Evolutionary conservation across 1,140 invertebrate genomes (phyloP), one percentile per base, ranked within the genome.

Genomic region (Pomacea maculata): DNA sequence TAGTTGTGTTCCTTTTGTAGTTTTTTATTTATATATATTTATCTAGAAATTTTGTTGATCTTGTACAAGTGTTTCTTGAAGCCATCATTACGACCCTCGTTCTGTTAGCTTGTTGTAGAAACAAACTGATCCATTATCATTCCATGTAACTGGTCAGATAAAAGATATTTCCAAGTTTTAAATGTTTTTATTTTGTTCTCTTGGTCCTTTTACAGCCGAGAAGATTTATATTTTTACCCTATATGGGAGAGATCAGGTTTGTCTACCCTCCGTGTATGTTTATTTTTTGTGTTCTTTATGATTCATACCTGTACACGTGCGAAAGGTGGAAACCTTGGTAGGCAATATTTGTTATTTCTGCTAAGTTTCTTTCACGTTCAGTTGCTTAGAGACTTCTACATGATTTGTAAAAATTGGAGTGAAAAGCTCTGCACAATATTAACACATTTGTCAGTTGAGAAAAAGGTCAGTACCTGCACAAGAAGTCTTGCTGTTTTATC

Each of bases 251-350:
- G 77, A 57, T 65, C 75, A 54, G 57, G 21, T 54, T 71, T 34
- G 65, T 67, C 75, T 78, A 71, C 77, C 77, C 77, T 78, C 77
- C 77, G 77, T 78, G 77, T 77, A 70, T 78, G 64, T 78, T 71
- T 57, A 11, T 14, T 45, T 78, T 78, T 78, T 71, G 54, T 70
- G 45, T n/a, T 63, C n/a, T 5, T 29, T 61, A 21, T 65, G 64
- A n/a, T 67, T 77, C 65, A 29, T 70, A 70, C 61, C 54, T 78
- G 77, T 78, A 78, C 77, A 78, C 77, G 77, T 78, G 77, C 77
- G 77, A 78, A 78, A 68, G 77, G 77, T 78, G 77, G 64, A 70
- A 78, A 67, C 45, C 77, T 52, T 78, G 67, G 77, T 78, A 68
- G 75, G 54, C 64, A 61, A 4, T 61, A 61, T 61, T 61, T 61